Conservation (phyloP, 2,113 vertebrate genomes). For the Apus apus region DNA sequence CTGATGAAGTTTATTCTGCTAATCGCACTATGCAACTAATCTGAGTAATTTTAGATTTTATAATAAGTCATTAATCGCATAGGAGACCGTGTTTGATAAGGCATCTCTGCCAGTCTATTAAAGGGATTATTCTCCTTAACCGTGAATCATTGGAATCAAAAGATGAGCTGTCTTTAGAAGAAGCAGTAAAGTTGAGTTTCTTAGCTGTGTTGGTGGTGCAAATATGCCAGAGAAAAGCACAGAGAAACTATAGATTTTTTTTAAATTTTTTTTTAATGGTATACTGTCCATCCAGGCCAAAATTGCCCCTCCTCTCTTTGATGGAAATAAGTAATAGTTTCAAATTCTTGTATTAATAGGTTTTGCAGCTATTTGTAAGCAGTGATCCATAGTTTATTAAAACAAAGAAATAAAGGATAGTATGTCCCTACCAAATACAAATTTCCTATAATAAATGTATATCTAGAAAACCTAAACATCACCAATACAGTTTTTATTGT, state of each 20-base stretch:
- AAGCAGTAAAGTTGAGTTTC: background rate
- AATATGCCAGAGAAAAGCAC: background rate
- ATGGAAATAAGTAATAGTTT: background rate
- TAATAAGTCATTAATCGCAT: slow-evolving; percentile 13
- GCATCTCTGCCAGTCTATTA: background rate
- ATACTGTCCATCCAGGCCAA: background rate
- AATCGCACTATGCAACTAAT: slow-evolving; percentile 6
- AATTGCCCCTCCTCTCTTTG: background rate
- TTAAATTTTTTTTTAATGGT: background rate
- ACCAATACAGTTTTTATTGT: fast-evolving
- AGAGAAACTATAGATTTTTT: background rate
- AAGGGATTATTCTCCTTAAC: slow-evolving; percentile 26
- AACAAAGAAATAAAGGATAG: background rate
- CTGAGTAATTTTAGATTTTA: background rate
- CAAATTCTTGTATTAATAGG: background rate
- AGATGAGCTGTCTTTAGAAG: background rate
- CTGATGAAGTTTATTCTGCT: slow-evolving; percentile 22
- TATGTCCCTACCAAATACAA: background rate
- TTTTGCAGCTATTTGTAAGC: background rate
- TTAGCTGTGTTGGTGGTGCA: background rate
- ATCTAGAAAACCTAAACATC: background rate
- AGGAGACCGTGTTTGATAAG: background rate
- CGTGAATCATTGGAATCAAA: background rate
- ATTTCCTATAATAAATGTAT: background rate
- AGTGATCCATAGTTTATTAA: background rate